phyloP scores from a whole-genome alignment of 2,797 vertebrate genomes.

The Pantherophis vulpinus region DNA sequence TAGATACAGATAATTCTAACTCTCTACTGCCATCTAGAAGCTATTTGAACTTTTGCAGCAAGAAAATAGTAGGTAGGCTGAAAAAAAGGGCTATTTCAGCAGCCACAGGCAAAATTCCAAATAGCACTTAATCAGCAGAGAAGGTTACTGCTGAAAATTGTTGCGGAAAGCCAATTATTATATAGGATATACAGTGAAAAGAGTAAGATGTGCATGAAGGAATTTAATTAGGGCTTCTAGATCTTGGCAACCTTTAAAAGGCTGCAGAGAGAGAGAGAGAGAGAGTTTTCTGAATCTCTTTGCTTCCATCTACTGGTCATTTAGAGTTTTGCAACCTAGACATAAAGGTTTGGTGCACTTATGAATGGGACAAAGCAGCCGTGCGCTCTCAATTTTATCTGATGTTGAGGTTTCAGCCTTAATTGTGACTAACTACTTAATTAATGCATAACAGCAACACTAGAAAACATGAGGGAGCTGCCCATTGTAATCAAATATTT shows the following conservation, averaged over 20 bases:
- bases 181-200: neutral
- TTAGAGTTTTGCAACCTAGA: neutral
- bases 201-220: neutral
- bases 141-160: neutral
- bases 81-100: neutral
- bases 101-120: neutral
- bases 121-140: neutral
- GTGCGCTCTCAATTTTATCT: neutral
- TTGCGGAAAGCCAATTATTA: neutral
- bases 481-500: neutral
- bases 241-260: neutral
- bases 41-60: neutral
- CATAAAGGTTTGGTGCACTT: neutral
- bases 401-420: neutral
- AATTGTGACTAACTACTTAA: neutral
- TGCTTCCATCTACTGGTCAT: neutral
- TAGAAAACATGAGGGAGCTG: neutral
- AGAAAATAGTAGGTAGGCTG: neutral
- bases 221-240: neutral
- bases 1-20: neutral
- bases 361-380: neutral
- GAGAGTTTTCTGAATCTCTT: neutral
- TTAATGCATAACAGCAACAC: neutral
- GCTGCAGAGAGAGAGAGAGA: neutral
- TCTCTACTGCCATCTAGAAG: neutral